A percentile compares a stretch with the other conserved stretches of the same genome.
These are phyloP conservation scores for Rhynchomys soricoides DNA, from an alignment of 2,113 vertebrate genomes.

Conservation along the genomic window DNA sequence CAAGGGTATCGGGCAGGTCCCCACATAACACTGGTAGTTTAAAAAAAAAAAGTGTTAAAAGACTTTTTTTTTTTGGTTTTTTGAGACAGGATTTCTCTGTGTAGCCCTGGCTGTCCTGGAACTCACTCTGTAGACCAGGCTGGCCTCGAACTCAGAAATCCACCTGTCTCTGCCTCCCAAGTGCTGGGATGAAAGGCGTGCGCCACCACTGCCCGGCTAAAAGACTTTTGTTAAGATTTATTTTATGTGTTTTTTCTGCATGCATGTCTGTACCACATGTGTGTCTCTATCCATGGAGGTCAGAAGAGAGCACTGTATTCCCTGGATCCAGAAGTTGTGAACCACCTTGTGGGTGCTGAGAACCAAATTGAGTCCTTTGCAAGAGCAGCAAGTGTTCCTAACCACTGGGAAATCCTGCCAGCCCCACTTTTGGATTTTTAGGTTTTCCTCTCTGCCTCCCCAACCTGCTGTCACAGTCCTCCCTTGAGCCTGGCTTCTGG, in stretches of 20 bases:
- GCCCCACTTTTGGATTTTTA: not conserved
- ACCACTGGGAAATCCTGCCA: not conserved
- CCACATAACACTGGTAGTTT: not conserved
- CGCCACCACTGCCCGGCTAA: too few relatives aligned
- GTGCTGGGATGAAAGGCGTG: too few relatives aligned
- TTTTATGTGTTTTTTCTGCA: not conserved
- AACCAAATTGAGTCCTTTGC: not conserved
- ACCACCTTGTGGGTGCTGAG: not conserved
- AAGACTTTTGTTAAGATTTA: not conserved
- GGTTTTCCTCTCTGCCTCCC: not conserved
- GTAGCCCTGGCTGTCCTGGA: too few relatives aligned
- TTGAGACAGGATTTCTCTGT: too few relatives aligned
- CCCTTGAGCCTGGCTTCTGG: not conserved
- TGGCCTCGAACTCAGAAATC: too few relatives aligned
- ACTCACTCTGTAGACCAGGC: too few relatives aligned
- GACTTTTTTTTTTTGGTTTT: too few relatives aligned
- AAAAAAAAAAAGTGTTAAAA: not conserved
- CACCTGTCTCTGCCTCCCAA: too few relatives aligned
- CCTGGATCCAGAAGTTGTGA: not conserved
- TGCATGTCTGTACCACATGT: not conserved
- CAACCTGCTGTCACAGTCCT: not conserved
- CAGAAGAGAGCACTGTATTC: not conserved
- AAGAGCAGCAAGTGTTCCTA: not conserved
- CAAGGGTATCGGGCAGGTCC: not conserved
- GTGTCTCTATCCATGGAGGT: not conserved